Evolutionary conservation across 2,113 vertebrate species (phyloP).

Genomic region (Aldabrachelys gigantea): DNA sequence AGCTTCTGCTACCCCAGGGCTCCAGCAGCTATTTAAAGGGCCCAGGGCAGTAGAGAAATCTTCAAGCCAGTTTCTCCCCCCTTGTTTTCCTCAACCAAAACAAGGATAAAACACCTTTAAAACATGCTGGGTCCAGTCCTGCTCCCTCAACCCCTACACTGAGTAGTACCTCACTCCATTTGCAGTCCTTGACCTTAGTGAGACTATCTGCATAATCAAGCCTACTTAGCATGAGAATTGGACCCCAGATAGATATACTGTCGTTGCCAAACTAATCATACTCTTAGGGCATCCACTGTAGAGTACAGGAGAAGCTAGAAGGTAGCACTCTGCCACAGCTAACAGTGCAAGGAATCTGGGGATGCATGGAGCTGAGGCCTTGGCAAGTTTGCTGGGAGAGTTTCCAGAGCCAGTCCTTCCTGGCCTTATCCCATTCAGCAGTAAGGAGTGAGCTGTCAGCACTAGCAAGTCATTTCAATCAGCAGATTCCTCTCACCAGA

Average conservation of each 20-base stretch:
- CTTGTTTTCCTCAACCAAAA: background rate
- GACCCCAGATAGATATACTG: background rate
- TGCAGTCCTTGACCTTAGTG: background rate
- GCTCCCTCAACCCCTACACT: background rate
- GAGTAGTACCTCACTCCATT: accelerated
- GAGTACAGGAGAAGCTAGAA: background rate
- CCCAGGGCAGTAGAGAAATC: too few relatives aligned
- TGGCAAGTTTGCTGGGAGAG: accelerated
- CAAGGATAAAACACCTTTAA: accelerated
- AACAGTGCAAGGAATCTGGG: too few relatives aligned
- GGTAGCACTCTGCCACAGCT: too few relatives aligned
- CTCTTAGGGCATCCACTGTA: accelerated
- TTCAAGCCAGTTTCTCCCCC: background rate
- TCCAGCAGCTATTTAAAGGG: too few relatives aligned
- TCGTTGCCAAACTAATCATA: background rate
- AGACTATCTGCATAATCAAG: background rate
- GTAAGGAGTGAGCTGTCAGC: background rate
- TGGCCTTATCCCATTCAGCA: background rate
- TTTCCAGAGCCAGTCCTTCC: background rate
- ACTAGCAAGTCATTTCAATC: constrained; percentile 49
- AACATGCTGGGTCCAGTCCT: accelerated
- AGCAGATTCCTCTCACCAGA: constrained; percentile 7
- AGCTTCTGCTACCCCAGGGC: too few relatives aligned
- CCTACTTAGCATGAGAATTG: background rate
- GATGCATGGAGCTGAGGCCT: background rate